Percentiles rank a stretch among this genome's conserved stretches.
phyloP scores from a whole-genome alignment of 2,797 vertebrate species.

The Catostomus latipinnis region DNA sequence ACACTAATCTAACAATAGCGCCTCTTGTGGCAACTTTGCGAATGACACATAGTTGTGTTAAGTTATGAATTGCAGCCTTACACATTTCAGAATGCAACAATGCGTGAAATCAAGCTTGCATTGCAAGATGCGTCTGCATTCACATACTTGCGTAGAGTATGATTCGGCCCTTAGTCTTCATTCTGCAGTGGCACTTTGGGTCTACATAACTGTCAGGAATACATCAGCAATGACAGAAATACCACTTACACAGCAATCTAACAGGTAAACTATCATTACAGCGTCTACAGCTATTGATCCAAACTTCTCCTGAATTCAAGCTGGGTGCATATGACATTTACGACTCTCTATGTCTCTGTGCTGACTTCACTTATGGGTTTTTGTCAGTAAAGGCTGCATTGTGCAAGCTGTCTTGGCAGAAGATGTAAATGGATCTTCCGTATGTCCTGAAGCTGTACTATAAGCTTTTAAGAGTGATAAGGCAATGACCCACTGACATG shows the following conservation, averaged over 20 bases:
- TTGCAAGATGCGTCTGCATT: too few species aligned
- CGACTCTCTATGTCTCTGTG: not conserved
- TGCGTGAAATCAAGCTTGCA: too few species aligned
- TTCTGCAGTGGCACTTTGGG: not conserved
- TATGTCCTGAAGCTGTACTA: conserved; percentile 40
- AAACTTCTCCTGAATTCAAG: not conserved
- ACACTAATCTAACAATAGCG: too few species aligned
- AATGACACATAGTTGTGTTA: too few species aligned
- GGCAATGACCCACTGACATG: conserved; percentile 36
- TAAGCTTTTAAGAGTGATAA: conserved; percentile 45
- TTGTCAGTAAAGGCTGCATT: conserved; percentile 9
- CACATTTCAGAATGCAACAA: too few species aligned
- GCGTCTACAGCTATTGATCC: conserved; percentile 40
- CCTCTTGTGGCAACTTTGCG: too few species aligned
- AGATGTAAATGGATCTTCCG: conserved; percentile 14
- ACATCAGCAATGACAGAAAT: not conserved
- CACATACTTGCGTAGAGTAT: too few species aligned
- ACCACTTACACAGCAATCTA: conserved; percentile 2
- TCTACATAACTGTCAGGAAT: conserved; percentile 20
- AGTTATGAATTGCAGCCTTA: too few species aligned
- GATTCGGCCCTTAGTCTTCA: too few species aligned
- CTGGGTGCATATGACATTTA: conserved; percentile 2
- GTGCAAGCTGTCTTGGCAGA: not conserved
- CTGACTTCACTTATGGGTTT: not conserved
- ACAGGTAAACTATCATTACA: conserved; percentile 46